These are phyloP conservation scores for Anastatus disparis DNA, from an alignment of 1,140 invertebrate genomes.

Conservation along the genomic window DNA sequence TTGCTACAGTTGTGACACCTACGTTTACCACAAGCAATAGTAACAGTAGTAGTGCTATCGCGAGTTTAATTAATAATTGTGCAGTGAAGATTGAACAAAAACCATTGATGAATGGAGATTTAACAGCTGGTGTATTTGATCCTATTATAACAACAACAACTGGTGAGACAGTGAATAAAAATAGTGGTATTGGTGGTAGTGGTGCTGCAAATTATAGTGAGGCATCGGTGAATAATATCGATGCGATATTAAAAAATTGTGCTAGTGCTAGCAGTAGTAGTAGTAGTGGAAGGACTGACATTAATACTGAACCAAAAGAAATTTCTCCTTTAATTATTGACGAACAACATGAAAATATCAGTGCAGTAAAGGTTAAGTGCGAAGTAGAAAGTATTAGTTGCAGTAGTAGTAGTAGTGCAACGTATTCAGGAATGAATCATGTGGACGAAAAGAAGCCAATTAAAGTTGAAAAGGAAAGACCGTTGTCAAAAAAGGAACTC, in stretches of 20 bases:
- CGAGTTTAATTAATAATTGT: constrained; percentile 10
- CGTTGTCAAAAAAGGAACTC: constrained; percentile 59
- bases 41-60: neutral
- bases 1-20: neutral
- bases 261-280: constrained; percentile 8
- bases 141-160: neutral
- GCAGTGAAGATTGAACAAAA: constrained; percentile 9
- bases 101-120: constrained; percentile 24
- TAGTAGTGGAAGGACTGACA: neutral
- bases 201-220: constrained; percentile 20
- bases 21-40: neutral
- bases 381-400: neutral
- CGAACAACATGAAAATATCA: neutral
- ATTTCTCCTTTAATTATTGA: neutral
- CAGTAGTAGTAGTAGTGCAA: neutral
- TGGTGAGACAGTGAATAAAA: neutral
- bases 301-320: constrained; percentile 13
- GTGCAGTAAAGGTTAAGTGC: neutral
- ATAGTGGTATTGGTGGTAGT: constrained; percentile 17
- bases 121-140: constrained; percentile 6
- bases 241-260: neutral
- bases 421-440: constrained; percentile 54
- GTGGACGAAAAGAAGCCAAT: constrained; percentile 53
- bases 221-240: constrained; percentile 12
- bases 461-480: constrained; percentile 55